Percentiles rank a stretch among this genome's conserved stretches.
Conservation (phyloP, 2,113 vertebrate species). For the Tenrec ecaudatus region DNA sequence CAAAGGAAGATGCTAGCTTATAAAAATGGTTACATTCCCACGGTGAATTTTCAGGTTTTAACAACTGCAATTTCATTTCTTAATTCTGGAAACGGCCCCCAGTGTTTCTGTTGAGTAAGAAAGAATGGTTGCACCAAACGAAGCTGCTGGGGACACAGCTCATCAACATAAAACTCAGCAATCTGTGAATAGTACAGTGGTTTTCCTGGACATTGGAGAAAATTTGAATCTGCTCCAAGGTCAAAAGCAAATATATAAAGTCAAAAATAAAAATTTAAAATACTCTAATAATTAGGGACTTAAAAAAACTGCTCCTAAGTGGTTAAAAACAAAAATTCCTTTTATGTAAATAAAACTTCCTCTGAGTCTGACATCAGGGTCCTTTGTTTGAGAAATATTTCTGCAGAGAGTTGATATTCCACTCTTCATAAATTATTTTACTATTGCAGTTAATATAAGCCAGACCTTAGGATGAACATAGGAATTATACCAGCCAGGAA, state of each 20-base stretch:
- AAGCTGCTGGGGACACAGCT: not conserved
- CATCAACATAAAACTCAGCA: not conserved
- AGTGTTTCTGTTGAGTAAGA: not conserved
- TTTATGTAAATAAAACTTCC: not conserved
- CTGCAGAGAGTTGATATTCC: not conserved
- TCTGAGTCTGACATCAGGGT: fast-evolving
- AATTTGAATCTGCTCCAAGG: conserved; percentile 18
- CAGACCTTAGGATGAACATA: conserved; percentile 6
- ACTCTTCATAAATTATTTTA: not conserved
- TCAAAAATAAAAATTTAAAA: not conserved
- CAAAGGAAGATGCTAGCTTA: not conserved
- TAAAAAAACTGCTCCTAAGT: not conserved
- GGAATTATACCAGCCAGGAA: not conserved
- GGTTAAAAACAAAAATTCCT: not conserved
- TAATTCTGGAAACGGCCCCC: not conserved
- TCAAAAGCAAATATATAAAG: conserved; percentile 27
- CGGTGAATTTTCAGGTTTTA: not conserved
- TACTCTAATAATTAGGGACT: not conserved
- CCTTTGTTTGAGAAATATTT: not conserved
- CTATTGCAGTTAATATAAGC: not conserved
- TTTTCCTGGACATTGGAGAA: not conserved
- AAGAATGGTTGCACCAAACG: not conserved
- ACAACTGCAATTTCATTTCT: not conserved
- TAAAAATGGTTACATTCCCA: not conserved
- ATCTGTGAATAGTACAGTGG: not conserved